Percentiles rank a stretch among this genome's conserved stretches.
Conservation (phyloP, 2,888 invertebrate genomes). For the Smittia sp. region DNA sequence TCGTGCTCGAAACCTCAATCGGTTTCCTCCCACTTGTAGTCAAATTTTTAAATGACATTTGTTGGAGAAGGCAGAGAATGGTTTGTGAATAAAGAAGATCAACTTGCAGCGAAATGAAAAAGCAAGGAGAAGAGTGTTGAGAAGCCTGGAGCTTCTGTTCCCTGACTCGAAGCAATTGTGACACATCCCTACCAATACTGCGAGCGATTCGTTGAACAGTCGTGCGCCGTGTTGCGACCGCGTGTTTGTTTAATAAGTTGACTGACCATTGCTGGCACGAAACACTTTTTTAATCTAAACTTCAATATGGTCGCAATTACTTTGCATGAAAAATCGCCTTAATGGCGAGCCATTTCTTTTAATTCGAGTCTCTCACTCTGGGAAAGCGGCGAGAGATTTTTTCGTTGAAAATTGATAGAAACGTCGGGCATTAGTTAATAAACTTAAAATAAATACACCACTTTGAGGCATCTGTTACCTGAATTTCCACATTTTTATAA, state of each 20-base stretch:
- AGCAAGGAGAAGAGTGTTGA: slow-evolving; percentile 19
- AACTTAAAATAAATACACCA: slow-evolving; percentile 40
- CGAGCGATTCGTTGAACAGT: too few species aligned
- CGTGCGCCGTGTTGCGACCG: slow-evolving; percentile 24
- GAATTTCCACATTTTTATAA: slow-evolving; percentile 32
- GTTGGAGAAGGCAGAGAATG: neutral
- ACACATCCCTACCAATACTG: too few species aligned
- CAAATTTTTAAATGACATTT: slow-evolving; percentile 6
- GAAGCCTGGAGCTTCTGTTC: too few species aligned
- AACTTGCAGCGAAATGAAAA: slow-evolving; percentile 24
- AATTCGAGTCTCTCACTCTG: neutral
- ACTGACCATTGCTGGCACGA: slow-evolving; percentile 34
- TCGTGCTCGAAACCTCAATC: slow-evolving; percentile 12
- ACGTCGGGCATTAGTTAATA: slow-evolving; percentile 38
- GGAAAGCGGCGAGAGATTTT: neutral
- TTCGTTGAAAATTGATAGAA: slow-evolving; percentile 22
- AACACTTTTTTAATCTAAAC: slow-evolving; percentile 30
- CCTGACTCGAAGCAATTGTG: too few species aligned
- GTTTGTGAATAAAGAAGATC: neutral
- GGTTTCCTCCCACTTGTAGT: neutral
- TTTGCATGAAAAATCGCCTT: slow-evolving; percentile 24
- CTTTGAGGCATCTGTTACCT: slow-evolving; percentile 39
- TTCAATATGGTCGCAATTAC: slow-evolving; percentile 38
- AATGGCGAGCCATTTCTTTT: slow-evolving; percentile 34
- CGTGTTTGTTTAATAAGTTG: slow-evolving; percentile 28